Evolutionary conservation across 2,888 invertebrate species (phyloP).

Genomic region (Leptopilina drosophilae): DNA sequence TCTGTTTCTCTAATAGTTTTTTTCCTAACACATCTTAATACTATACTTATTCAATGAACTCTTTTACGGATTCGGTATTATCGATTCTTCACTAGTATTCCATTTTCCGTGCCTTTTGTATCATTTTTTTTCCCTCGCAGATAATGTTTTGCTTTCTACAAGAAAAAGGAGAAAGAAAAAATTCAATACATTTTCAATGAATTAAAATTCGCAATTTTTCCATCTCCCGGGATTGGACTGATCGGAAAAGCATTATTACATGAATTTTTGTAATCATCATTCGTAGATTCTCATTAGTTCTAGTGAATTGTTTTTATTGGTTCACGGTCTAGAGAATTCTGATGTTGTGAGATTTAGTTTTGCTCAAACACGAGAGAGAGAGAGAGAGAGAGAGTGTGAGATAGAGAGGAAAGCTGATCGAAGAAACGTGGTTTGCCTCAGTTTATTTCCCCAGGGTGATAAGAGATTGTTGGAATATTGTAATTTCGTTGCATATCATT

Average conservation of each 20-base stretch:
- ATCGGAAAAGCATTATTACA: background rate
- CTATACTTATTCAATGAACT: constrained; percentile 4
- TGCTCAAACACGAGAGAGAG: constrained; percentile 9
- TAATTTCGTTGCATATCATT: constrained; percentile 15
- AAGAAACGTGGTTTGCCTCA: constrained; percentile 29
- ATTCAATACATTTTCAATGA: background rate
- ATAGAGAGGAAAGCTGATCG: background rate
- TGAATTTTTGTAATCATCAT: background rate
- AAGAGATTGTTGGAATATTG: constrained; percentile 23
- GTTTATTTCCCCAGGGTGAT: constrained; percentile 26
- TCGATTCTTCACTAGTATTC: constrained; percentile 10
- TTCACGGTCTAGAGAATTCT: constrained; percentile 17
- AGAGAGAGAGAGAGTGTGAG: background rate
- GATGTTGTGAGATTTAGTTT: constrained; percentile 3
- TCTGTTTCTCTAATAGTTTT: background rate
- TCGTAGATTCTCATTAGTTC: constrained; percentile 5
- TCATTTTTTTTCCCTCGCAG: too few relatives aligned
- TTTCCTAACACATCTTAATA: background rate
- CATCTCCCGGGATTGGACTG: background rate
- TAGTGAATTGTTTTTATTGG: constrained; percentile 20
- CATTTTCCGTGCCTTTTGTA: background rate
- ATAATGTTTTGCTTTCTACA: too few relatives aligned
- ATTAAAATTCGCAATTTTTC: background rate
- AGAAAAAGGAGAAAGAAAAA: background rate
- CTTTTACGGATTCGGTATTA: background rate